These are phyloP conservation scores for Cephalopholis sonnerati DNA, from an alignment of 2,113 vertebrate species.

Conservation along the genomic window DNA sequence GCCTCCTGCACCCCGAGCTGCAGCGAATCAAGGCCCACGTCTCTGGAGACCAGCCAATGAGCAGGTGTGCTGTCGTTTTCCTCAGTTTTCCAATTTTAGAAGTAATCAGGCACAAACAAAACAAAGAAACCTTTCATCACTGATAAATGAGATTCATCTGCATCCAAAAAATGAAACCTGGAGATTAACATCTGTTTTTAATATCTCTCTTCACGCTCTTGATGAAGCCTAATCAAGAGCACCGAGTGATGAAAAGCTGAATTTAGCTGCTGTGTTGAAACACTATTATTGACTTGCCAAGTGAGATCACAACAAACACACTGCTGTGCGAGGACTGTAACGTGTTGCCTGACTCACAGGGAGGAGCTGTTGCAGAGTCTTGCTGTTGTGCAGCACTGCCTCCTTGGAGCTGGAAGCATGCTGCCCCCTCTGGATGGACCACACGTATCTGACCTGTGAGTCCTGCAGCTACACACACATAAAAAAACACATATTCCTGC, in stretches of 20 bases:
- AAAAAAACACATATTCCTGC: background rate
- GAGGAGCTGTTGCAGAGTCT: conserved; percentile 95
- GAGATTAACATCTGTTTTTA: conserved; percentile 41
- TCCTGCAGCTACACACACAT: conserved; percentile 40
- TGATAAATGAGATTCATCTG: conserved; percentile 20
- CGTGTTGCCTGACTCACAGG: conserved; percentile 78
- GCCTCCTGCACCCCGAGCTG: conserved; percentile 93
- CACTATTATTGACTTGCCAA: background rate
- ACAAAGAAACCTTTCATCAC: conserved; percentile 24
- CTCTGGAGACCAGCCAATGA: conserved; percentile 91
- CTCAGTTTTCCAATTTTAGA: conserved; percentile 1
- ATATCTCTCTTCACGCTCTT: background rate
- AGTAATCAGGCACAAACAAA: conserved; percentile 23
- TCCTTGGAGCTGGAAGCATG: conserved; percentile 93
- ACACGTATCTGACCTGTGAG: conserved; percentile 91
- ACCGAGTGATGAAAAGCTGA: background rate
- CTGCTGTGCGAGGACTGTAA: conserved; percentile 19
- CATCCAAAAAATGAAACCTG: background rate
- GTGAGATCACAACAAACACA: conserved; percentile 6
- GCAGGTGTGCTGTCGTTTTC: conserved; percentile 83
- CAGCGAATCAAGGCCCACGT: conserved; percentile 87
- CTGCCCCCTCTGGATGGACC: conserved; percentile 92
- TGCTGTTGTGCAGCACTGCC: conserved; percentile 93
- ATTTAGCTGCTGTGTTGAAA: conserved; percentile 13
- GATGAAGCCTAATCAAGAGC: conserved; percentile 22